phyloP scores from a whole-genome alignment of 2,797 vertebrate genomes.

The Phylloscopus collybita region DNA sequence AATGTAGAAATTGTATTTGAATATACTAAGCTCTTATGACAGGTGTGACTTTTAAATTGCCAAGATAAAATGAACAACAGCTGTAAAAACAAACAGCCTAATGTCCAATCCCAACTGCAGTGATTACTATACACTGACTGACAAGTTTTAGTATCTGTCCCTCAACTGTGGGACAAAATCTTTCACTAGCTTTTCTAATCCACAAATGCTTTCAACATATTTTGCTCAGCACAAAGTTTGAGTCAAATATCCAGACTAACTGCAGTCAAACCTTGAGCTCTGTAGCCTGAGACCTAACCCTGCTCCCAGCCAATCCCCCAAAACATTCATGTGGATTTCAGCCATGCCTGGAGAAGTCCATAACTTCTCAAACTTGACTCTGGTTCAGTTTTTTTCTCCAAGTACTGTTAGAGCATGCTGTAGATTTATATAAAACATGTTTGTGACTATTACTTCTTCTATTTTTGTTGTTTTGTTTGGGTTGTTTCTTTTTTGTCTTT shows the following conservation, averaged over 20 bases:
- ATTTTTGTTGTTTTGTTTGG: background rate
- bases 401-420: background rate
- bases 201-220: background rate
- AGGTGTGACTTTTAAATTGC: background rate
- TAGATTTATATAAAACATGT: background rate
- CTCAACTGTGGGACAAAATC: background rate
- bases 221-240: background rate
- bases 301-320: background rate
- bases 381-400: background rate
- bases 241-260: slow-evolving; percentile 1
- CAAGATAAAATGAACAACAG: slow-evolving; percentile 8
- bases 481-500: background rate
- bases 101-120: background rate
- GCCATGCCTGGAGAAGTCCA: background rate
- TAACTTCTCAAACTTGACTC: background rate
- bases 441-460: background rate
- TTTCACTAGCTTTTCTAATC: background rate
- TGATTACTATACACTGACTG: background rate
- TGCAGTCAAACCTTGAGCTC: background rate
- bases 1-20: background rate
- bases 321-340: slow-evolving; percentile 18
- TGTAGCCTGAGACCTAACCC: background rate
- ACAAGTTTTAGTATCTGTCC: background rate
- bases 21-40: background rate
- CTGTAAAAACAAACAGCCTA: background rate